phyloP scores from a whole-genome alignment of 2,113 vertebrate genomes.

The Rhadina sibilatrix region DNA sequence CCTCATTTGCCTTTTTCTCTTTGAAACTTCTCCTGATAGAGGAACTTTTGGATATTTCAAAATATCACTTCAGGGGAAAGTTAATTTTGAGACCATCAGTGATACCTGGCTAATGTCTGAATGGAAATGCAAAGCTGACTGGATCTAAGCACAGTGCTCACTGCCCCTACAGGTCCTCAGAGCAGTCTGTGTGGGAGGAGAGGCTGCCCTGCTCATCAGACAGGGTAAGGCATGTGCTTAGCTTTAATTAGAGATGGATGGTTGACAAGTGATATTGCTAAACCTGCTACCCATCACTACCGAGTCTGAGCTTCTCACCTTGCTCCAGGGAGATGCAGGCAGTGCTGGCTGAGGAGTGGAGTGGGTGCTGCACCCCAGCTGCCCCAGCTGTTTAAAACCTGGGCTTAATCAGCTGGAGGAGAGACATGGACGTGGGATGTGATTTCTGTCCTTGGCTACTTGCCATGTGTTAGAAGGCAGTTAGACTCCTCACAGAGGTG shows the following conservation, averaged over 20 bases:
- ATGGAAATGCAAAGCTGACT: fast-evolving
- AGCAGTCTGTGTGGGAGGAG: neutral
- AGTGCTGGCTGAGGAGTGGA: fast-evolving
- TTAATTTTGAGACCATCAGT: neutral
- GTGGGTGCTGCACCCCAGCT: neutral
- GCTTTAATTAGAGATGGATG: neutral
- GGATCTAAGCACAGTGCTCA: neutral
- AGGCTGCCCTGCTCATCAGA: neutral
- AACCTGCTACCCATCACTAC: neutral
- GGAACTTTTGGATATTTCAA: neutral
- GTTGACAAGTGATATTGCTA: neutral
- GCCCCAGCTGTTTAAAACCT: neutral
- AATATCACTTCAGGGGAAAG: neutral
- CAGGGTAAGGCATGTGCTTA: neutral
- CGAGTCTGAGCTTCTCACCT: neutral
- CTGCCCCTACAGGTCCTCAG: fast-evolving
- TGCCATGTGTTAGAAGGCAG: neutral
- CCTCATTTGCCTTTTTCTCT: neutral
- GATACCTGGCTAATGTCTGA: neutral
- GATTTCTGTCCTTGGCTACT: neutral
- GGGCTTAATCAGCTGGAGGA: neutral
- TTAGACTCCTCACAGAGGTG: neutral
- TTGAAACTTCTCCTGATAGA: neutral
- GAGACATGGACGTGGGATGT: neutral
- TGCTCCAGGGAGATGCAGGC: neutral